A percentile compares a stretch with the other conserved stretches of the same genome.
Evolutionary conservation across 2,888 invertebrate genomes (phyloP).

Genomic region (Limnephilus marmoratus): DNA sequence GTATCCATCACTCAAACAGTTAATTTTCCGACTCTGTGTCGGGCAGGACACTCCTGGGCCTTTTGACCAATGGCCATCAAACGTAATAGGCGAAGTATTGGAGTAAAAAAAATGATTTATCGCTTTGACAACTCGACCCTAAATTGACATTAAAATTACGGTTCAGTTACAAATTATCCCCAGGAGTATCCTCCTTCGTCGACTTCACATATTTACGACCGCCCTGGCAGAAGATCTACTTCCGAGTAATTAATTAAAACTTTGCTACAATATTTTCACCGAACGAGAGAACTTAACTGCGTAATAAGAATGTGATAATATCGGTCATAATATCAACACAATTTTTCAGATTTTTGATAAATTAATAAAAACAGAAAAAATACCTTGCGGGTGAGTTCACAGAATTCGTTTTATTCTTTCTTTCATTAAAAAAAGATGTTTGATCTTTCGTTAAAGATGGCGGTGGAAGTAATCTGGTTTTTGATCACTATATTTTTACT

Average conservation of each 20-base stretch:
- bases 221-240: not conserved
- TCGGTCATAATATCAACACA: not conserved
- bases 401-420: not conserved
- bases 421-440: not conserved
- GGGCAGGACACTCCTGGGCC: not conserved
- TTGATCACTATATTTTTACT: not conserved
- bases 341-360: not conserved
- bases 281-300: not conserved
- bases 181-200: constrained; percentile 22
- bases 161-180: constrained; percentile 27
- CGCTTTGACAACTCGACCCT: not conserved
- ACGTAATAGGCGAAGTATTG: constrained; percentile 5
- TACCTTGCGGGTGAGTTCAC: not conserved
- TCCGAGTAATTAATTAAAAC: constrained; percentile 2
- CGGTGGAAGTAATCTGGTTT: not conserved
- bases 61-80: constrained; percentile 1
- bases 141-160: constrained; percentile 27
- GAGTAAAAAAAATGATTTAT: constrained; percentile 25
- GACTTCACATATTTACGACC: constrained; percentile 21
- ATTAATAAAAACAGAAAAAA: not conserved
- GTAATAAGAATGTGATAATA: not conserved
- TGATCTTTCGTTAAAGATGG: not conserved
- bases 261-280: not conserved
- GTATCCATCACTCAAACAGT: constrained; percentile 2
- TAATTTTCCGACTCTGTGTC: not conserved